Conservation (phyloP, 1,140 invertebrate species). For the Achroia grisella region DNA sequence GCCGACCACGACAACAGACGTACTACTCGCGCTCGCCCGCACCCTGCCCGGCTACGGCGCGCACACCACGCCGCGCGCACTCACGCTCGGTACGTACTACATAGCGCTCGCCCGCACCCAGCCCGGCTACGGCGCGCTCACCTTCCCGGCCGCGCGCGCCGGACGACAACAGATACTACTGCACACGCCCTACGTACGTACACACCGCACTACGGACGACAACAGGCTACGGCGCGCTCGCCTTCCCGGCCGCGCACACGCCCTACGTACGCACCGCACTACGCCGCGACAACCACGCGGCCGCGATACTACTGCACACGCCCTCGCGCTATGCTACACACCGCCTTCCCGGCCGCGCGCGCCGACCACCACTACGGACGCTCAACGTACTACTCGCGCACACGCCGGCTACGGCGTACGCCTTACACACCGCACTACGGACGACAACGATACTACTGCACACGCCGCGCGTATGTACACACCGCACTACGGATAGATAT, state of each 20-base stretch:
- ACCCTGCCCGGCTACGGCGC: slow-evolving; percentile 74
- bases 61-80: slow-evolving; percentile 92
- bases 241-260: slow-evolving; percentile 90
- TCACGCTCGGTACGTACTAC: too few relatives aligned
- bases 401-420: slow-evolving; percentile 78
- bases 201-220: too few relatives aligned
- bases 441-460: slow-evolving; percentile 77
- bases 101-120: too few relatives aligned
- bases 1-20: slow-evolving; percentile 84
- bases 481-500: too few relatives aligned
- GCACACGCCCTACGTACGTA: too few relatives aligned
- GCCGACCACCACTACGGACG: slow-evolving; percentile 84
- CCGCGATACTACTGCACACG: slow-evolving; percentile 21
- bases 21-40: slow-evolving; percentile 6
- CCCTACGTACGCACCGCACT: slow-evolving; percentile 24
- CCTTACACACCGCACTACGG: slow-evolving; percentile 95
- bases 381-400: neutral
- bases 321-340: too few relatives aligned
- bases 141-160: slow-evolving; percentile 92
- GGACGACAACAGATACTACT: slow-evolving; percentile 74
- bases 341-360: slow-evolving; percentile 93
- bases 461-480: slow-evolving; percentile 18
- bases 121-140: slow-evolving; percentile 84
- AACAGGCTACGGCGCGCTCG: slow-evolving; percentile 80
- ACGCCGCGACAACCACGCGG: slow-evolving; percentile 79